Evolutionary conservation across 1,140 invertebrate species (phyloP).

Genomic region (Lysiphlebus fabarum): DNA sequence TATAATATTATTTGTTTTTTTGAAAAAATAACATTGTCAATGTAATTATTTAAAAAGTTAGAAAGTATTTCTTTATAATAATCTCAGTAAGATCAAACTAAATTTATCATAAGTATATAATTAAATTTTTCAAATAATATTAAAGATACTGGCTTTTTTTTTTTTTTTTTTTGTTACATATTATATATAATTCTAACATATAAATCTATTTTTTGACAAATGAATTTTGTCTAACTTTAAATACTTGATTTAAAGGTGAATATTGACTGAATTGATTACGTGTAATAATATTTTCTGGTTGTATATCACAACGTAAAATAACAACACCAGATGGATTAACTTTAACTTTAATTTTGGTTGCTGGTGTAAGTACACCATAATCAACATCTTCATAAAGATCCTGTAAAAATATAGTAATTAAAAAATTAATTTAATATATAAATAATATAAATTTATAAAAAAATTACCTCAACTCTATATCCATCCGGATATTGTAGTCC

Average conservation of each 20-base stretch:
- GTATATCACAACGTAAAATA: conserved; percentile 76
- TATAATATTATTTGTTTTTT: no score
- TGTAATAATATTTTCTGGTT: conserved; percentile 59
- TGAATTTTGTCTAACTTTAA: conserved; percentile 52
- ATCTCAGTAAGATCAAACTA: no score
- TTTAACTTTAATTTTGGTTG: conserved; percentile 87
- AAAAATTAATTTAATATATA: neutral
- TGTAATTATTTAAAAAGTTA: no score
- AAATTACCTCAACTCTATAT: conserved; percentile 77
- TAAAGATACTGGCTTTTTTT: no score
- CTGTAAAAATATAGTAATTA: no score
- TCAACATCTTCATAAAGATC: conserved; percentile 84
- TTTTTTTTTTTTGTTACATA: no score
- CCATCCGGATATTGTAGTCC: conserved; percentile 74
- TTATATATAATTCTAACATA: neutral
- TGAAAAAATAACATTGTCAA: no score
- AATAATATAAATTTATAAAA: neutral
- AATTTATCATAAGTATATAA: no score
- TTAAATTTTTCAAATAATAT: no score
- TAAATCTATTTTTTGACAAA: conserved; percentile 33
- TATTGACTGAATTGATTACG: conserved; percentile 60
- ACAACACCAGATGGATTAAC: conserved; percentile 92
- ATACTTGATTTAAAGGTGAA: conserved; percentile 61
- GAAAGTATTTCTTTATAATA: no score
- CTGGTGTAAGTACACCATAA: conserved; percentile 77